Evolutionary conservation across 2,888 invertebrate species (phyloP), one percentile per base, ranked within the genome.

Genomic region (Apocheima hispidaria): DNA sequence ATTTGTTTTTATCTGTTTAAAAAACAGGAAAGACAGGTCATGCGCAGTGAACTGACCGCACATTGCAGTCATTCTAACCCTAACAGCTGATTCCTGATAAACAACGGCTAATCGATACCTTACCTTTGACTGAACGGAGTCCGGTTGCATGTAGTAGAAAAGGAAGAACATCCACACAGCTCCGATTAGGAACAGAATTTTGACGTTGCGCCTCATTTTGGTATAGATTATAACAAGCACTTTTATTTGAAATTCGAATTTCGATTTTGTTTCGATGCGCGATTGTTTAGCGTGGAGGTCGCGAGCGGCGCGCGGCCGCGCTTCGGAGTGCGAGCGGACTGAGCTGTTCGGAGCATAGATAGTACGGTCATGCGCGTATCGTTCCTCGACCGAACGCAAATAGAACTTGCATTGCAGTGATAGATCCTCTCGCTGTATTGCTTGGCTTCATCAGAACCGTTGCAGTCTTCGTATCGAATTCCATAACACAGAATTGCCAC

Each of bases 271-370:
- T 55, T 68, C 67, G 71, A 69, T 75, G 73, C 77, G 79, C 73
- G 75, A 71, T 68, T 73, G 72, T 68, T 77, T 79, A 76, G 75
- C 65, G 62, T 50, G 41, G 56, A 43, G 52, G 63, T 66, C 70
- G 73, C 70, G 74, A 63, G 86, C 87, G 86, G 89, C 90, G 90
- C 90, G 88, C 91, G 86, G 88, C 90, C 92, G 91, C 92, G 88
- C 92, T 84, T 65, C 66, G 71, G 75, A 82, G 82, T 82, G 85
- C 87, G 84, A 78, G 82, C 83, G 80, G 79, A 90, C 88, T 90
- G 83, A 86, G 73, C 75, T 20, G 20, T 30, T 21, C 20, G 4
- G 67, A 70, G 70, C 73, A 73, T 77, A 79, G 78, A 81, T 78
- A 41, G 41, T 75, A 74, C 82, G 88, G 81, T 83, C 90, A 90